A percentile compares a stretch with the other conserved stretches of the same genome.
These are phyloP conservation scores for Orestias chungarensis DNA, from an alignment of 2,797 vertebrate genomes.

Conservation along the genomic window DNA sequence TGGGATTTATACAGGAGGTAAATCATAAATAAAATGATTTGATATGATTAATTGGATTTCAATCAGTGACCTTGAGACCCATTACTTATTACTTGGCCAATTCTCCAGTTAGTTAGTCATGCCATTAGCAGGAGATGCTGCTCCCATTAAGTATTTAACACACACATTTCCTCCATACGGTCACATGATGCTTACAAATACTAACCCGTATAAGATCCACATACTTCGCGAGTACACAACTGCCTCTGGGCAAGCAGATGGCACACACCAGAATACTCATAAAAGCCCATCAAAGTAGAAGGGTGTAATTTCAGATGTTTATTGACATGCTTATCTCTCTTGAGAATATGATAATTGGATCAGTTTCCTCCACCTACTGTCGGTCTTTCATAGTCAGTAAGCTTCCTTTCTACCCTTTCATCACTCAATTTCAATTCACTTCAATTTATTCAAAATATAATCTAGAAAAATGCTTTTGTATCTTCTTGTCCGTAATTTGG, in stretches of 20 bases:
- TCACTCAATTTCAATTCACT: too few species aligned
- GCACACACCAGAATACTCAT: conserved; percentile 15
- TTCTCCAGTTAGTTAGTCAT: conserved; percentile 51
- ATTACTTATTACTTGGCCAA: conserved; percentile 53
- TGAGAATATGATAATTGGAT: conserved; percentile 57
- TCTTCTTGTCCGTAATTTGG: conserved; percentile 26
- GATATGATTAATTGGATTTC: conserved; percentile 6
- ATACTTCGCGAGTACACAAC: conserved; percentile 13
- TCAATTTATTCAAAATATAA: too few species aligned
- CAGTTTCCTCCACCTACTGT: conserved; percentile 39
- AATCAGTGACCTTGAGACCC: conserved; percentile 55
- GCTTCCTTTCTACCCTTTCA: conserved; percentile 18
- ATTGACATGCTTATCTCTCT: conserved; percentile 68
- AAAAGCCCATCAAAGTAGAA: conserved; percentile 15
- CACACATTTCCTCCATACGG: conserved; percentile 57
- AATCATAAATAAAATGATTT: conserved; percentile 19
- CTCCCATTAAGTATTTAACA: conserved; percentile 71
- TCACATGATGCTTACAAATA: conserved; percentile 42
- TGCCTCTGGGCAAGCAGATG: conserved; percentile 12
- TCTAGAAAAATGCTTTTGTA: conserved; percentile 5
- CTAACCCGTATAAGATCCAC: conserved; percentile 11
- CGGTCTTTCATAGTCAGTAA: conserved; percentile 8
- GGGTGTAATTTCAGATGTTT: conserved; percentile 75
- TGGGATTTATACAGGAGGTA: conserved; percentile 10
- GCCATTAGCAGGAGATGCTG: conserved; percentile 64